These are phyloP conservation scores for Auanema freiburgensis DNA, from an alignment of 2,888 invertebrate genomes.

Conservation along the genomic window DNA sequence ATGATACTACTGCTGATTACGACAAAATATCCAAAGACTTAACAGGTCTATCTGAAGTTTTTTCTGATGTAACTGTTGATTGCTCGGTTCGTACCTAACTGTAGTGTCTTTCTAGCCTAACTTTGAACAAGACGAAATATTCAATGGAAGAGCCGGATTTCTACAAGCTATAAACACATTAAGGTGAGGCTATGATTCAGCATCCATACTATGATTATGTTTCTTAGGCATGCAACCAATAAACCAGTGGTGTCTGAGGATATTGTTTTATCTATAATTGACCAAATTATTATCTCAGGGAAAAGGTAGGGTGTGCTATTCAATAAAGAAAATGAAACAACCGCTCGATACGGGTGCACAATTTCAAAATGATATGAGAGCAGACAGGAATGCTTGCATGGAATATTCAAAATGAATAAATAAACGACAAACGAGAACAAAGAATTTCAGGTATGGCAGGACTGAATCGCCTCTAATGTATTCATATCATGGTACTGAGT, in stretches of 20 bases:
- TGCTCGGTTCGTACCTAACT: background rate
- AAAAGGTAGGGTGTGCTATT: background rate
- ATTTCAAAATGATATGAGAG: too few relatives aligned
- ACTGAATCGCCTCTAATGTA: slow-evolving; percentile 75
- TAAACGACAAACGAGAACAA: too few relatives aligned
- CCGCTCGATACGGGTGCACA: background rate
- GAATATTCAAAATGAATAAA: too few relatives aligned
- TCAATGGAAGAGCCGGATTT: slow-evolving; percentile 84
- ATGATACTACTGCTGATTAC: slow-evolving; percentile 2
- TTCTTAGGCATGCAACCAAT: background rate
- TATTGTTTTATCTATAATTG: slow-evolving; percentile 2
- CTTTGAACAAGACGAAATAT: slow-evolving; percentile 73
- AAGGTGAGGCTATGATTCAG: too few relatives aligned
- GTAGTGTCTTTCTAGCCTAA: too few relatives aligned
- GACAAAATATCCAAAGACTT: background rate
- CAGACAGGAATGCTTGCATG: too few relatives aligned
- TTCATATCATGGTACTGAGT: slow-evolving; percentile 83
- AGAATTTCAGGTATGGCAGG: slow-evolving; percentile 30
- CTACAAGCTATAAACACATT: slow-evolving; percentile 66
- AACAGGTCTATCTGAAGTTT: background rate
- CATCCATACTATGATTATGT: background rate
- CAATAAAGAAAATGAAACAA: background rate
- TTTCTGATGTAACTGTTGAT: too few relatives aligned
- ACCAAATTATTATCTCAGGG: background rate
- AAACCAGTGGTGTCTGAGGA: background rate